Evolutionary conservation across 2,888 invertebrate genomes (phyloP), one percentile per base, ranked within the genome.

Genomic region (Cosmia pyralina): DNA sequence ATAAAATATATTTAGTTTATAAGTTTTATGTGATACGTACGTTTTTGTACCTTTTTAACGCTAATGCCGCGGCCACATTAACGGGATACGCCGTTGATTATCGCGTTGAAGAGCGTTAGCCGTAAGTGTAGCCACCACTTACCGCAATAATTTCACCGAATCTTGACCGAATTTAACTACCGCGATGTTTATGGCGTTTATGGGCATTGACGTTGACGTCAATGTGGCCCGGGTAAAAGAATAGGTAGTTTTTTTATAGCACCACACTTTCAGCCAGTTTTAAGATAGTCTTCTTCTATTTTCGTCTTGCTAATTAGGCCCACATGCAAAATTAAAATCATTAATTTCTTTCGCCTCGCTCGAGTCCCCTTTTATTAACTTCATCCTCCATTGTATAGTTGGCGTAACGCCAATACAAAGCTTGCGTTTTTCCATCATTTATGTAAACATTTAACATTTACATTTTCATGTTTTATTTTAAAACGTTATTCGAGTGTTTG

Each of bases 331-430:
- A 89, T 90, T 91, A 82, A 80, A 87, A 89, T 88, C 91, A 90
- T 88, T 88, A 90, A 92, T 92, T 91, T 91, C 88, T 92, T 89
- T 89, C 84, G 84, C 85, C 85, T 80, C 84, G 82, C 81, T 77
- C 85, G 88, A 88, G 88, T 87, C 86, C 88, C 86, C 89, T 89
- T 93, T 92, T 93, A 93, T 94, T 89, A 91, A 92, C 90, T 89
- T 77, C 88, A 89, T 88, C 89, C 86, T 90, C 88, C 87, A 91
- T 92, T 92, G 91, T 93, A 84, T 84, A 79, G 66, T 89, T 95
- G 95, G 95, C 90, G 44, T 48, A 10, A 41, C 22, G 91, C 95
- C 95, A 95, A 90, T 68, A 84, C 70, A 87, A 85, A 90, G 88
- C 85, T 91, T 91, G 90, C 90, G 88, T 88, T 92, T 92, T 93